These are phyloP conservation scores for Coelopa frigida DNA, from an alignment of 1,140 invertebrate species.

Conservation along the genomic window DNA sequence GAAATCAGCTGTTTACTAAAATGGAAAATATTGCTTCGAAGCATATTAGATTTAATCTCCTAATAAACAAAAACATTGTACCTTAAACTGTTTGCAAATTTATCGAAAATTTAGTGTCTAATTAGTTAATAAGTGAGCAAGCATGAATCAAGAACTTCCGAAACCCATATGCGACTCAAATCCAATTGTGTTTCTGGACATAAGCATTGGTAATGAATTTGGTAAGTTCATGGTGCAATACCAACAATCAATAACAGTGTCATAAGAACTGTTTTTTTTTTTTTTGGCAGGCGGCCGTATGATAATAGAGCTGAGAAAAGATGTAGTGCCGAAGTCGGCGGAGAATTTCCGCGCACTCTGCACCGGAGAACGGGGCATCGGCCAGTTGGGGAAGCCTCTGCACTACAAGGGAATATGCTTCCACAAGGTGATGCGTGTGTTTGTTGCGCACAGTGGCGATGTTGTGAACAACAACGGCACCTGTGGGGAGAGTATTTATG, in stretches of 20 bases:
- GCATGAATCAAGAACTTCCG: constrained; percentile 8
- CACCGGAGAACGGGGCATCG: constrained; percentile 75
- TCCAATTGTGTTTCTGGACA: constrained; percentile 61
- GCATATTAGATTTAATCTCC: too few species aligned
- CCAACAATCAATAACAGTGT: constrained; percentile 2
- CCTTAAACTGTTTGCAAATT: too few species aligned
- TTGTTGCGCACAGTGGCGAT: constrained; percentile 81
- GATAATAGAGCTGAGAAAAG: constrained; percentile 70
- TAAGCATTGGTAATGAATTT: constrained; percentile 55
- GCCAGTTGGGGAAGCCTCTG: constrained; percentile 58
- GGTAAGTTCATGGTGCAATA: constrained; percentile 28
- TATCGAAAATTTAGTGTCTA: too few species aligned
- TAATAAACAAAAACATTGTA: too few species aligned
- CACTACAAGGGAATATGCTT: constrained; percentile 70
- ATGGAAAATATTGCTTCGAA: too few species aligned
- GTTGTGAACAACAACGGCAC: constrained; percentile 69
- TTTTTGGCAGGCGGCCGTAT: constrained; percentile 64
- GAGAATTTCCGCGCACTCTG: constrained; percentile 88
- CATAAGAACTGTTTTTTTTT: constrained; percentile 7
- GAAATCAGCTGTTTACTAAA: too few species aligned
- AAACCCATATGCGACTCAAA: constrained; percentile 31
- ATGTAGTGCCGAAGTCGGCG: constrained; percentile 82
- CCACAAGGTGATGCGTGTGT: constrained; percentile 60
- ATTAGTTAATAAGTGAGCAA: not conserved
- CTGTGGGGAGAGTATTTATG: constrained; percentile 91